Evolutionary conservation across 2,888 invertebrate genomes (phyloP).

Genomic region (Dioctria rufipes): DNA sequence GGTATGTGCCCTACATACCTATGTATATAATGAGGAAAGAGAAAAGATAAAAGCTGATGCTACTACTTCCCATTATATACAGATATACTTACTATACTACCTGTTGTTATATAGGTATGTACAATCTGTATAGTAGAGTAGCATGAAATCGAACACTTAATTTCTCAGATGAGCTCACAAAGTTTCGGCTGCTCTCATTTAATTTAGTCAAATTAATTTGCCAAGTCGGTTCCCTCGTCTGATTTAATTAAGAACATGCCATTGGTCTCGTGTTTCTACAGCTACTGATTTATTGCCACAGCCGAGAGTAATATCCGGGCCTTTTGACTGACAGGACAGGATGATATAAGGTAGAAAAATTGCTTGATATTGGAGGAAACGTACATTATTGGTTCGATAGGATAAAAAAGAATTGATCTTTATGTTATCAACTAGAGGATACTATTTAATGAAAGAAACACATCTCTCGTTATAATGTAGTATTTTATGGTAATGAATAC

Average conservation of each 20-base stretch:
- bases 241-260: slow-evolving; percentile 44
- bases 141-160: slow-evolving; percentile 14
- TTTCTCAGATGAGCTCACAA: slow-evolving; percentile 30
- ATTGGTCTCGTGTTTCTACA: slow-evolving; percentile 18
- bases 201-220: slow-evolving; percentile 47
- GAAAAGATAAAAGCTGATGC: too few relatives aligned
- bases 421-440: too few relatives aligned
- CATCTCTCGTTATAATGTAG: too few relatives aligned
- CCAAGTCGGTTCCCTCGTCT: slow-evolving; percentile 1
- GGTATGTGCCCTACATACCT: too few relatives aligned
- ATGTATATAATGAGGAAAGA: too few relatives aligned
- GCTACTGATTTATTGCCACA: slow-evolving; percentile 35
- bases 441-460: too few relatives aligned
- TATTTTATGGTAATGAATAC: too few relatives aligned
- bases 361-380: slow-evolving; percentile 8
- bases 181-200: slow-evolving; percentile 35
- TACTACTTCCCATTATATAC: too few relatives aligned
- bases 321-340: slow-evolving; percentile 23
- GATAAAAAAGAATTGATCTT: too few relatives aligned
- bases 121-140: too few relatives aligned
- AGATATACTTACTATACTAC: too few relatives aligned
- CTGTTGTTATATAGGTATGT: too few relatives aligned
- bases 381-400: neutral
- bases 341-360: slow-evolving; percentile 18
- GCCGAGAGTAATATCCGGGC: slow-evolving; percentile 1